Percentiles rank a stretch among this genome's conserved stretches.
phyloP scores from a whole-genome alignment of 2,888 invertebrate genomes.

The Oxytorus armatus region DNA sequence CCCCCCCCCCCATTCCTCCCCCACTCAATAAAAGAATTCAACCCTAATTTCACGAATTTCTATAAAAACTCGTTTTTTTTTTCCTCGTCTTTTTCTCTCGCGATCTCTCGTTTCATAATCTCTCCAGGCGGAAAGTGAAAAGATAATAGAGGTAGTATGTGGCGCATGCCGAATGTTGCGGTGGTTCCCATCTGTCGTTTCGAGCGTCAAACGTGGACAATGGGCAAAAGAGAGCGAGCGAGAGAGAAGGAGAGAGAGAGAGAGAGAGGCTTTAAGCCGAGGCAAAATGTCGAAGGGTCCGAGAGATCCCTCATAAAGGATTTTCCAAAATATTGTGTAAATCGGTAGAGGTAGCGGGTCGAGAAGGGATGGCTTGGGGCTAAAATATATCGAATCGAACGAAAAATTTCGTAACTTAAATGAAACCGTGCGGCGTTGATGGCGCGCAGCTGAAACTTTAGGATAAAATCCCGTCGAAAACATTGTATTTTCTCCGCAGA shows the following conservation, averaged over 20 bases:
- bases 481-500: conserved; percentile 42
- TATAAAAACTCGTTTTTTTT: conserved; percentile 73
- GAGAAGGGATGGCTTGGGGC: background rate
- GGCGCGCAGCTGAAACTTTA: conserved; percentile 81
- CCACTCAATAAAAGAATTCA: conserved; percentile 66
- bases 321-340: conserved; percentile 85
- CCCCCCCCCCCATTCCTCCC: too few relatives aligned
- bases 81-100: conserved; percentile 68
- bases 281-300: conserved; percentile 68
- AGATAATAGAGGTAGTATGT: conserved; percentile 22
- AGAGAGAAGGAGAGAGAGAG: conserved; percentile 63
- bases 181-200: conserved; percentile 63
- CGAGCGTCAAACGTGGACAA: conserved; percentile 53
- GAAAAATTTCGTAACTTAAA: conserved; percentile 61
- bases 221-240: conserved; percentile 41
- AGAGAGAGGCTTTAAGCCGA: conserved; percentile 72
- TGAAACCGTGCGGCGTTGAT: conserved; percentile 37
- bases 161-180: conserved; percentile 41
- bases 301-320: conserved; percentile 79
- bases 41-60: conserved; percentile 80
- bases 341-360: conserved; percentile 73
- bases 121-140: conserved; percentile 32
- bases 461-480: conserved; percentile 81
- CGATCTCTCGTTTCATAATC: conserved; percentile 42
- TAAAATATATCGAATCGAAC: conserved; percentile 10